phyloP scores from a whole-genome alignment of 2,888 invertebrate genomes.

The Eristalinus sepulchralis region DNA sequence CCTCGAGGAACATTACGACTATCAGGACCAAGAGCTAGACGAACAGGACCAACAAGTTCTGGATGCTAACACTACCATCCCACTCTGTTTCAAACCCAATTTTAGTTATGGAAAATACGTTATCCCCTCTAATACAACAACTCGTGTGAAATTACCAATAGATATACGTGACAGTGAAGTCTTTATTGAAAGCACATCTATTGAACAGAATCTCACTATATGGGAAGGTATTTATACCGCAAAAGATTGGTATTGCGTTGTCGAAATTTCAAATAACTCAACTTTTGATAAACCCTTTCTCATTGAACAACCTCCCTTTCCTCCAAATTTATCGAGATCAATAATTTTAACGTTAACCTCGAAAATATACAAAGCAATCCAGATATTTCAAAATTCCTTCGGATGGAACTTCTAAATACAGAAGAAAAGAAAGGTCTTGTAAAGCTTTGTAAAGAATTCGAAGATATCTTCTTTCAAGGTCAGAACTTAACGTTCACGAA shows the following conservation, averaged over 20 bases:
- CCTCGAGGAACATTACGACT: not conserved
- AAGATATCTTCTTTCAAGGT: constrained; percentile 51
- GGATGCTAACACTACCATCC: not conserved
- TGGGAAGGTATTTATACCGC: constrained; percentile 39
- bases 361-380: not conserved
- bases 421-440: constrained; percentile 40
- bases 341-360: not conserved
- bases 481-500: constrained; percentile 62
- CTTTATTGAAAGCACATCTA: constrained; percentile 4
- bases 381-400: constrained; percentile 17
- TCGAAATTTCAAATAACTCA: constrained; percentile 40
- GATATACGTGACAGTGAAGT: constrained; percentile 27
- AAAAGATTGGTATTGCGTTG: constrained; percentile 14
- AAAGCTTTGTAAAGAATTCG: constrained; percentile 37
- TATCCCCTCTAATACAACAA: constrained; percentile 20
- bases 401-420: constrained; percentile 25
- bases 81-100: constrained; percentile 20
- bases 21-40: not conserved
- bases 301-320: constrained; percentile 30
- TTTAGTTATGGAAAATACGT: constrained; percentile 27
- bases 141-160: constrained; percentile 21
- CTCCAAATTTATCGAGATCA: constrained; percentile 12
- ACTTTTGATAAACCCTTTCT: not conserved
- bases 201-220: constrained; percentile 2
- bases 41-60: constrained; percentile 7